Evolutionary conservation across 2,888 invertebrate species (phyloP), one percentile per base, ranked within the genome.

Genomic region (Ichneumoninae sp.): DNA sequence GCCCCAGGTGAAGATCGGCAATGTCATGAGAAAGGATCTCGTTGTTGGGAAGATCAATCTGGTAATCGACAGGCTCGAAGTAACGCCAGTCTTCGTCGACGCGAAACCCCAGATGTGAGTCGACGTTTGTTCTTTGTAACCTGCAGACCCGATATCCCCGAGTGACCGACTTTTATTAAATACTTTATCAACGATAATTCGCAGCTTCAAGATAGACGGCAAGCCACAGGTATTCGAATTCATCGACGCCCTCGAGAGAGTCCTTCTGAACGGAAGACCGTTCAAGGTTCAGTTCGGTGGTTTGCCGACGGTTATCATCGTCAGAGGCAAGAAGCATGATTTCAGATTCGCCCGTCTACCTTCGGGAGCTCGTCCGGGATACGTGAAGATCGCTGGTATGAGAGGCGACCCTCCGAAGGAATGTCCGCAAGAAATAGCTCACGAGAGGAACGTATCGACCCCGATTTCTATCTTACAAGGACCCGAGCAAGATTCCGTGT

Each of bases 1-100:
- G 3, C 99, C 99, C 0, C 98, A 98, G 94, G 99, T 99, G 0
- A 97, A 97, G 92, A 98, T 99, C 83, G 97, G 98, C 0, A 96
- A 96, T 50, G 94, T 94, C 1, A 96, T 96, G 88, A 95, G 98
- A 40, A 96, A 96, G 16, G 98, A 98, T 93, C 94, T 98, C 65
- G 97, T 97, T 0, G 96, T 97, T 0, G 98, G 97, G 0, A 97
- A 97, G 94, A 97, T 98, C 81, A 97, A 97, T 92, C 94, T 98
- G 82, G 97, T 98, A 76, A 96, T 98, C 5, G 96, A 98, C 93
- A 98, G 97, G 0, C 96, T 96, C 77, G 96, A 96, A 75, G 96
- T 97, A 93, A 96, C 96, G 86, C 97, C 97, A 0, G 95, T 98
- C 0, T 98, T 97, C 93, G 94, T 98, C 68, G 98, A 98, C 93